These are phyloP conservation scores for Drosophila atripex DNA, from an alignment of 2,888 invertebrate genomes.

Conservation along the genomic window DNA sequence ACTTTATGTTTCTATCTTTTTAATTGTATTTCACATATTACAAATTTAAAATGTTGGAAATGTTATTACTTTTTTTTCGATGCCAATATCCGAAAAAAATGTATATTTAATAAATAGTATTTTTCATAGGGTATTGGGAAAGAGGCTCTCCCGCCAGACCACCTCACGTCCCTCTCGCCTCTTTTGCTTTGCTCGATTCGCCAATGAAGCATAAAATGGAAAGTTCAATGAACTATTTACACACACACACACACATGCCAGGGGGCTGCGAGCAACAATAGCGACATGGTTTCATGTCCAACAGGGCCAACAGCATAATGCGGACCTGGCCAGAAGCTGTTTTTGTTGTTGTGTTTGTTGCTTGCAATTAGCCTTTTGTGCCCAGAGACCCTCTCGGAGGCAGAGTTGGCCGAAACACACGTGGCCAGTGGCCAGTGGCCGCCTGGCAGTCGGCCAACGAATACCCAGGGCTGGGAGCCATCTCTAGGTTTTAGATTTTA, in stretches of 20 bases:
- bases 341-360: neutral
- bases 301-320: constrained; percentile 48
- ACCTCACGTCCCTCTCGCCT: constrained; percentile 25
- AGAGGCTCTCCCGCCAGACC: neutral
- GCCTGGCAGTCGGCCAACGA: constrained; percentile 40
- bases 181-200: constrained; percentile 47
- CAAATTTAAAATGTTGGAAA: too few species aligned
- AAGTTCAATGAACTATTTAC: constrained; percentile 72
- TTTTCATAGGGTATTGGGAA: constrained; percentile 6
- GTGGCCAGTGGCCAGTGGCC: constrained; percentile 9
- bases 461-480: neutral
- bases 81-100: too few species aligned
- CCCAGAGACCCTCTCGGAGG: constrained; percentile 18
- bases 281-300: too few species aligned
- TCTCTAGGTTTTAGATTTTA: neutral
- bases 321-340: constrained; percentile 56
- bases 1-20: too few species aligned
- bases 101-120: too few species aligned
- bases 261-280: constrained; percentile 4
- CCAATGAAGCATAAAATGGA: constrained; percentile 69
- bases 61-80: too few species aligned
- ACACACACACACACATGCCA: constrained; percentile 50
- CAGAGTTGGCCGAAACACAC: constrained; percentile 3
- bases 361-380: constrained; percentile 69
- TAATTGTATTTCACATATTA: too few species aligned